Conservation (phyloP, 2,888 invertebrate species). For the Diaperis boleti region DNA sequence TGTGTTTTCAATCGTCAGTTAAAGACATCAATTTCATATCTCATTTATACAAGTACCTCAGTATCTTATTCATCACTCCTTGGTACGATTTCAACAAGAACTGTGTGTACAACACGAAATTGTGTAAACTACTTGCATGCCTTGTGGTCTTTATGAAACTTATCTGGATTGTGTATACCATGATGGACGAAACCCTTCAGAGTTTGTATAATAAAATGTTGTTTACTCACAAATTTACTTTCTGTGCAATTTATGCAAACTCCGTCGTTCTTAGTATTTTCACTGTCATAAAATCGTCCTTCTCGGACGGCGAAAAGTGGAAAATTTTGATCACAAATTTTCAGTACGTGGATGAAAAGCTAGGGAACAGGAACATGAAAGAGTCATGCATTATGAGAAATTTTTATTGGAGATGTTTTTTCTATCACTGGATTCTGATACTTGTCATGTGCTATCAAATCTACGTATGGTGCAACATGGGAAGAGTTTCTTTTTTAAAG, state of each 20-base stretch:
- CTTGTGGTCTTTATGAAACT: not conserved
- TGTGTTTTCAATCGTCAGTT: not conserved
- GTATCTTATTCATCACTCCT: not conserved
- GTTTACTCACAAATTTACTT: not conserved
- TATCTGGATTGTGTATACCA: not conserved
- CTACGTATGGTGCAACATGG: constrained; percentile 4
- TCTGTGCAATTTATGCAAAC: not conserved
- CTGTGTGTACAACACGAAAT: not conserved
- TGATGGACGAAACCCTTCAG: not conserved
- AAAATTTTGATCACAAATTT: constrained; percentile 1
- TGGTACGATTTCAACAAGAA: constrained; percentile 7
- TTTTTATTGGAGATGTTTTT: not conserved
- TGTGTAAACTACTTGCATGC: not conserved
- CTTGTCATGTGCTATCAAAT: not conserved
- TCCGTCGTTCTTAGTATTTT: not conserved
- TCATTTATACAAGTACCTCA: not conserved
- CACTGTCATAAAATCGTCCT: not conserved
- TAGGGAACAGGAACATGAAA: too few relatives aligned
- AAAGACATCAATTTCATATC: constrained; percentile 2
- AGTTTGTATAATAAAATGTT: not conserved
- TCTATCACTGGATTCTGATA: not conserved
- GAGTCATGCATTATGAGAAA: not conserved
- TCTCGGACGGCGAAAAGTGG: not conserved
- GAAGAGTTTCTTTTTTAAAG: not conserved
- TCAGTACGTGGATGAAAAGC: not conserved